Base-by-base conservation (phyloP, 2,888 invertebrate genomes). In the Phyllotreta striolata region DNA sequence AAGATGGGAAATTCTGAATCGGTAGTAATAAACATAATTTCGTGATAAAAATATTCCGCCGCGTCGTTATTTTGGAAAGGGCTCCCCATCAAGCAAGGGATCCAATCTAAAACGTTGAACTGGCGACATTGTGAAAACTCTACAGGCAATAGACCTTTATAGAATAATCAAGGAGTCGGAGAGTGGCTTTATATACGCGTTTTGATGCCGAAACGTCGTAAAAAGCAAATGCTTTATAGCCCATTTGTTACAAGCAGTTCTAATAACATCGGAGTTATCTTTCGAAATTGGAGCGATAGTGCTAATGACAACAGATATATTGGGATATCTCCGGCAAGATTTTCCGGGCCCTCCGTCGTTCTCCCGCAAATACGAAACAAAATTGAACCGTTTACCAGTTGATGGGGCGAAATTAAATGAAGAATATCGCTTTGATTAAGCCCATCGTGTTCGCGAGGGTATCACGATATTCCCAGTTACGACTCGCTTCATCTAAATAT, bases 41-140 rank as follows among this genome's bases (percentile, higher is more conserved):
- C 24, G 24, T 24, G 24, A 24, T 24, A 24, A 24, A 24, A 24
- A 24, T 24, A 24, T 24, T 24, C 24, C 24, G 24, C 24, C 24
- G 24, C 24, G 24, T 24, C 24, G 41, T 10, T 10, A n/a, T 41
- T 41, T 41, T 41, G n/a, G 41, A 41, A 10, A 41, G 9, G 41
- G 14, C 37, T 39, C 34, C 51, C 65, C 57, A 60, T 55, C 58
- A 65, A 63, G 67, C 57, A 58, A 9, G 24, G 49, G 39, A 57
- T 63, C 60, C 71, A 72, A 71, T 72, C 70, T 70, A 68, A 72
- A 24, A 72, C 71, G 69, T 68, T 49, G 62, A 69, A 69, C 66
- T 67, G 68, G 65, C 66, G 64, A 64, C 52, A 66, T 61, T 54
- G 57, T 65, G 59, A 63, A 34, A 41, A 57, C 66, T 60, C 66